Evolutionary conservation across 64 coral and sea anemone species (phyloP).

Genomic region (Montipora foliosa): DNA sequence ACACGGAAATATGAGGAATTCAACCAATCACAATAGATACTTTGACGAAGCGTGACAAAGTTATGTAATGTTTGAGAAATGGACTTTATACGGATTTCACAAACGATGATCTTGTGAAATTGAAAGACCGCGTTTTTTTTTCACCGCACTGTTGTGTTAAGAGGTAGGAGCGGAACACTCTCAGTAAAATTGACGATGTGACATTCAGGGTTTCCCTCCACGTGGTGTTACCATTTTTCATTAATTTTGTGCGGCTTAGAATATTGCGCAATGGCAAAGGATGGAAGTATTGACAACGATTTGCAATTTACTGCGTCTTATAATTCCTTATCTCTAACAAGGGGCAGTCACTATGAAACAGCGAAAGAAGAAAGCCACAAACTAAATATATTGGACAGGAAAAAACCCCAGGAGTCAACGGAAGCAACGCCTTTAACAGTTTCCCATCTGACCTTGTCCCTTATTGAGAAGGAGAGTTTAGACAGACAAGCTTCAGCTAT

Average conservation of each 20-base stretch:
- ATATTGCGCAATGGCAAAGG: not conserved
- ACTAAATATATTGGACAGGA: not conserved
- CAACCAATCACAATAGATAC: slow-evolving; percentile 8
- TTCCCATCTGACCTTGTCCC: slow-evolving; percentile 67
- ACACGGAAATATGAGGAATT: not conserved
- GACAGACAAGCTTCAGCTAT: slow-evolving; percentile 86
- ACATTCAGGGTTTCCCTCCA: not conserved
- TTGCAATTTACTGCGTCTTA: slow-evolving; percentile 29
- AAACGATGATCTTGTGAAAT: no score
- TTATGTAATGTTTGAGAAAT: no score
- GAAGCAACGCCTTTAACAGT: slow-evolving; percentile 27
- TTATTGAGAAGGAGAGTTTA: slow-evolving; percentile 79
- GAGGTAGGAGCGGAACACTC: not conserved
- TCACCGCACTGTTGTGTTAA: not conserved
- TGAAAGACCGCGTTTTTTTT: no score
- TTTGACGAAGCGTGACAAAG: slow-evolving; percentile 15
- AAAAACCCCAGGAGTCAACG: not conserved
- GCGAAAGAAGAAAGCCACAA: not conserved
- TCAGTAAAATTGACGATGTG: not conserved
- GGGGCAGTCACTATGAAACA: slow-evolving; percentile 9
- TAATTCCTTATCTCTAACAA: slow-evolving; percentile 12
- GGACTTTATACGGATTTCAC: no score
- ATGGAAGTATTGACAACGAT: slow-evolving; percentile 31
- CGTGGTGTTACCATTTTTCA: not conserved
- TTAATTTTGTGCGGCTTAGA: not conserved